These are phyloP conservation scores for Caligus rogercresseyi DNA, from an alignment of 1,140 invertebrate species.

Conservation along the genomic window DNA sequence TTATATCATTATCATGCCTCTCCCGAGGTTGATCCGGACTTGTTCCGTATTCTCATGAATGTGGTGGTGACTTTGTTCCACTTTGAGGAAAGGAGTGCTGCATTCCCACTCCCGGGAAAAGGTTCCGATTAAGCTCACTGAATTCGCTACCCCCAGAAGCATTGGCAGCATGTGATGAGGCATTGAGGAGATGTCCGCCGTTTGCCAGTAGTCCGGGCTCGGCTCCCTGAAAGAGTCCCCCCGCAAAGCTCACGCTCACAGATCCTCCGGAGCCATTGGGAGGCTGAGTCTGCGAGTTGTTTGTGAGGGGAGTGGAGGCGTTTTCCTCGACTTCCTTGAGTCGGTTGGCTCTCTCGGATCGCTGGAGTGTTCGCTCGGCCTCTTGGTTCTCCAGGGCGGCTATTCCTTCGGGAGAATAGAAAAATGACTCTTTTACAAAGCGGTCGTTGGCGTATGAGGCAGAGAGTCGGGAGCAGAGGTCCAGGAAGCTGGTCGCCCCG, in stretches of 20 bases:
- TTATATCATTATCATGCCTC: no score
- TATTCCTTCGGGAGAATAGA: slow-evolving; percentile 2
- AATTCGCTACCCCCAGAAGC: no score
- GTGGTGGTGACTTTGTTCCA: neutral
- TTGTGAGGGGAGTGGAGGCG: neutral
- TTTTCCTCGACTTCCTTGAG: neutral
- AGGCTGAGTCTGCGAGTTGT: no score
- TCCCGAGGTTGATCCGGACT: neutral
- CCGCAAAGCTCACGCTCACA: neutral
- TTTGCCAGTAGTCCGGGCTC: no score
- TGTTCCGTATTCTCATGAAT: neutral
- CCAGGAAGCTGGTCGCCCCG: slow-evolving; percentile 20
- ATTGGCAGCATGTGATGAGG: no score
- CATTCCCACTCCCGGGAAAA: neutral
- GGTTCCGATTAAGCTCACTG: neutral
- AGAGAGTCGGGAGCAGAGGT: slow-evolving; percentile 20
- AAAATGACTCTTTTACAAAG: slow-evolving; percentile 1
- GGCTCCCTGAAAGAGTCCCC: neutral
- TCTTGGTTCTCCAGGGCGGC: neutral
- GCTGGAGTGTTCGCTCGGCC: neutral
- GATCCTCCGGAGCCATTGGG: neutral
- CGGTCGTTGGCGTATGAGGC: neutral
- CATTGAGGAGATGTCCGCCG: no score
- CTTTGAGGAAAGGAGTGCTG: neutral
- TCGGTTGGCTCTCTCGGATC: neutral